Evolutionary conservation across 1,140 invertebrate species (phyloP), one percentile per base, ranked within the genome.

Genomic region (Pseudomyrmex cubaensis): DNA sequence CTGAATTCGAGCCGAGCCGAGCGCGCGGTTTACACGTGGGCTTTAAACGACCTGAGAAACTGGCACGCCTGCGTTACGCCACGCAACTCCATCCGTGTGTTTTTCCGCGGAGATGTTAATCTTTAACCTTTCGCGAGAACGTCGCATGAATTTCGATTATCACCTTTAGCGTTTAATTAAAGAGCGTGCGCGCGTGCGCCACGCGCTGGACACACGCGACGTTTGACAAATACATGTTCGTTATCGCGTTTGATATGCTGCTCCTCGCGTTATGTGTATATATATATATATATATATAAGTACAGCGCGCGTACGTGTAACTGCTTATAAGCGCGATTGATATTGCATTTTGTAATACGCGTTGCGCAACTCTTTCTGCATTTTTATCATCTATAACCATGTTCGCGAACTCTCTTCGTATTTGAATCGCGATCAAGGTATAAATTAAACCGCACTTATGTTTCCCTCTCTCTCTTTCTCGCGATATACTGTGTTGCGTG

Each of bases 11-110:
- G 66, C 17, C 22, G 62, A 57, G 75, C 20, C 20, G n/a, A 63
- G 15, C 22, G 4, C 20, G 25, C 4, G 61, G 12, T 12, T n/a
- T 77, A 46, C 67, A 77, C 25, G 62, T 54, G 62, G 74, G 62
- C 62, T 67, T 76, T 66, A 67, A 77, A 54, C 62, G 74, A 67
- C 62, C 62, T 77, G 48, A 62, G 67, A 77, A 59, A 9, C 63
- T 35, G 74, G 52, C 74, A 10, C 74, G 25, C 25, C 25, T 25
- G 25, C 25, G 25, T 25, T 25, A 25, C 25, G 61, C 22, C 22
- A 35, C 22, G 48, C 25, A 54, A 2, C 8, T 48, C 35, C 46
- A 12, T n/a, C 46, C 25, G 44, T 22, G 48, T 54, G 12, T 75
- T 75, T 75, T 75, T 63, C 56, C 57, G 62, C 48, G 8, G 9